Evolutionary conservation across 2,797 vertebrate genomes (phyloP).

Genomic region (Glyptemys insculpta): DNA sequence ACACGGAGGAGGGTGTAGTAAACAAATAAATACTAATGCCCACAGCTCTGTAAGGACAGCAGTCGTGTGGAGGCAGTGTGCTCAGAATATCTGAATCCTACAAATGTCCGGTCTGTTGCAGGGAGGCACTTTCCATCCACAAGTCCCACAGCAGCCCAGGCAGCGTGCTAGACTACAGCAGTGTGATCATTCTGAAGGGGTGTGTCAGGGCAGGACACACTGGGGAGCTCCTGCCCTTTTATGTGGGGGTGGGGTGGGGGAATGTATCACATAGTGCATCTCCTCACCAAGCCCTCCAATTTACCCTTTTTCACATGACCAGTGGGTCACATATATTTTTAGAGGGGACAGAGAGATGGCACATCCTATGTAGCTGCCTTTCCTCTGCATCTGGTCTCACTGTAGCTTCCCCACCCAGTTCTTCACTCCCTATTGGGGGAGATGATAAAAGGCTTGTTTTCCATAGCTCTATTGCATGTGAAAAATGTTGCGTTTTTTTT

Average conservation of each 20-base stretch:
- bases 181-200: not conserved
- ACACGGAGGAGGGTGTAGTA: too few species aligned
- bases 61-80: too few species aligned
- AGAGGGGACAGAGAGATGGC: not conserved
- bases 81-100: not conserved
- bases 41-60: not conserved
- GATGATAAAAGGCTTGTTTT: not conserved
- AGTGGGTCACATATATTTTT: fast-evolving
- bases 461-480: not conserved
- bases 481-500: not conserved
- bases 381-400: not conserved
- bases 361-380: not conserved
- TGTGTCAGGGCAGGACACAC: not conserved
- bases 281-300: not conserved
- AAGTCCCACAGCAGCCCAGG: not conserved
- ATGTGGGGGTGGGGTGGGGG: not conserved
- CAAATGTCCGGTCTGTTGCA: fast-evolving
- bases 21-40: not conserved
- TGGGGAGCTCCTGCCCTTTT: not conserved
- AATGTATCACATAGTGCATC: fast-evolving
- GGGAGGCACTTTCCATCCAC: not conserved
- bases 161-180: too few species aligned
- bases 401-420: not conserved
- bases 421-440: not conserved
- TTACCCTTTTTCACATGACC: not conserved